Conservation (phyloP, 2,113 vertebrate species). For the Colinus virginianus region DNA sequence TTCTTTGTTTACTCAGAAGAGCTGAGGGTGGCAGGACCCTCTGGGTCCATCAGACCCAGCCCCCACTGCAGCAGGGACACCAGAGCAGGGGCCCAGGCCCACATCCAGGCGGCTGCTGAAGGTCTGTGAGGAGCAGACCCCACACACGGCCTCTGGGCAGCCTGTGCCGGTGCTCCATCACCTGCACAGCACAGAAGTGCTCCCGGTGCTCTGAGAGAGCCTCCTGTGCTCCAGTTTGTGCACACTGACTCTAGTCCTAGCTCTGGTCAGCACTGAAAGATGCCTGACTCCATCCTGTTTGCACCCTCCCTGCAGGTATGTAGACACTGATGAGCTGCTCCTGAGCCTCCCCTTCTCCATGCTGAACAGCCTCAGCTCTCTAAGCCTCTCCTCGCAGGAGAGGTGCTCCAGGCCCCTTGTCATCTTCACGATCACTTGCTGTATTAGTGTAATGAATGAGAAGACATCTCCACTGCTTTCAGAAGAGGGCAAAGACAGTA, state of each 20-base stretch:
- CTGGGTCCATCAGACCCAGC: too few species aligned
- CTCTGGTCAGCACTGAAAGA: background rate
- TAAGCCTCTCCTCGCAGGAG: background rate
- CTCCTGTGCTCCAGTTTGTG: background rate
- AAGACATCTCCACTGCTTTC: background rate
- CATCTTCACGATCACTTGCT: background rate
- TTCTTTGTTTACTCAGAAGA: background rate
- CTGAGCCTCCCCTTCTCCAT: background rate
- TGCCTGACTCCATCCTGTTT: background rate
- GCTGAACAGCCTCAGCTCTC: background rate
- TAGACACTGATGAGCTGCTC: background rate
- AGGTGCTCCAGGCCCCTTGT: background rate
- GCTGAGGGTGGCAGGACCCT: background rate
- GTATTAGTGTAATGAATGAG: accelerated
- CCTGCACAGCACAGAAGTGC: background rate
- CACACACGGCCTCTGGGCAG: background rate
- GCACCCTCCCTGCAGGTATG: background rate
- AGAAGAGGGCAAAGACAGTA: background rate
- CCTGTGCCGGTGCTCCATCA: background rate
- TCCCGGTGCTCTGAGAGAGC: background rate
- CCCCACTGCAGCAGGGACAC: background rate
- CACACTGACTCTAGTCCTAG: background rate
- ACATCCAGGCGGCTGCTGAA: background rate
- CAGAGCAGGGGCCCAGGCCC: background rate
- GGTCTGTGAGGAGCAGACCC: background rate